Base-by-base conservation (phyloP, 2,888 invertebrate genomes). In the Sinelater perroti region DNA sequence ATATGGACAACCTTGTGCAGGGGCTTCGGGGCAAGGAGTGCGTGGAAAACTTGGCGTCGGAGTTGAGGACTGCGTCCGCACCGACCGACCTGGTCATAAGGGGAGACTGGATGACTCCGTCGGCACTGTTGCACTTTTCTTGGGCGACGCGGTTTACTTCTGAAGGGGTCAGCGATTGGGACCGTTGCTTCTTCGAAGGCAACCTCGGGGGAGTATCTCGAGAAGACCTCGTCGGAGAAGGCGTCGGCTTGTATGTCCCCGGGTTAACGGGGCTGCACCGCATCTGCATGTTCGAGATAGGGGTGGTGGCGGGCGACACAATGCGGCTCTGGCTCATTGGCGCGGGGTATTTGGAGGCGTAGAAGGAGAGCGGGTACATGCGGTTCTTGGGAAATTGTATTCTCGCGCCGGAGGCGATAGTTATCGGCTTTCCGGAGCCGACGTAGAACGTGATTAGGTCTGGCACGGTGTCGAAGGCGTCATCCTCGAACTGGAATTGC, bases 371-470 rank as follows among this genome's bases (percentile, higher is more conserved):
- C 0, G 93, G 93, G 67, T 88, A 86, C 70, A 87, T 84, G 56
- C 95, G 84, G 69, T 94, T 93, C 62, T 92, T 88, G 0, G 96
- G 96, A 60, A 85, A 88, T 67, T 89, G 88, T 56, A 97, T 94
- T 47, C 91, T 83, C 0, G 95, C 95, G 0, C 94, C 93, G 1
- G 95, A 95, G 0, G 90, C 90, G 3, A 87, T 86, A 1, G 96
- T 95, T 71, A 97, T 91, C 0, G 93, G 88, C 71, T 93, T 91
- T 11, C 91, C 92, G 36, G 93, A 93, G 1, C 93, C 93, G 16
- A 96, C 94, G 75, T 97, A 96, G 64, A 90, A 95, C 3, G 95
- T 95, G 62, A 97, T 94, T 52, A 97, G 84, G 77, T 95, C 95
- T 0, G 95, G 91, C 13, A 97, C 93, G 1, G 94, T 94, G 73